Base-by-base conservation (phyloP, 2,797 vertebrate species). In the Enteromius radiatus region DNA sequence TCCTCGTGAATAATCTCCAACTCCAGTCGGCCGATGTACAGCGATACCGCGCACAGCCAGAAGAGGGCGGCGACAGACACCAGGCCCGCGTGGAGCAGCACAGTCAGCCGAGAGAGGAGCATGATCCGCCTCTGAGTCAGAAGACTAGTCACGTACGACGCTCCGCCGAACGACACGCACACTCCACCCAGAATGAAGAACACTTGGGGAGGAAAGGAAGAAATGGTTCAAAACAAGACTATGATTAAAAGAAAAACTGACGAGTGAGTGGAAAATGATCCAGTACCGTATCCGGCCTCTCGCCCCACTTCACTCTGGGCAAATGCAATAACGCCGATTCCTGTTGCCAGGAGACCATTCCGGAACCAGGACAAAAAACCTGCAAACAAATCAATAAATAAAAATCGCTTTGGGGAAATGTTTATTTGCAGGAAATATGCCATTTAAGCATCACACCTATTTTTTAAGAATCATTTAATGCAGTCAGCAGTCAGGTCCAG, bases 351-450 rank as follows among this genome's bases (percentile, higher is more conserved):
- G 84, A 98, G 92, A 38, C 97, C 97, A 47, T 98, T 98, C 63
- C 96, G 94, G 91, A 97, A 97, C 96, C 97, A 98, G 0, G 96
- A 97, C 9, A 98, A 94, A 85, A 97, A 97, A 4, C 96, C 97
- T 97, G 90, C 6, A 80, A 76, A 65, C 26, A 88, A 75, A 84
- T 1, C 9, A 80, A 45, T n/a, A 1, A 78, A 41, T 9, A 59
- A 19, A 71, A 36, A 28, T 21, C 38, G 56, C 6, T 41, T 41
- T 23, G 21, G 17, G 45, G 15, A 8, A 61, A 0, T 0, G 4
- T 8, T 5, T 23, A 14, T 36, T 31, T 21, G 54, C 54, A 11
- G 54, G 9, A 56, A 23, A 23, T 23, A 14, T 54, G 10, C 11
- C 15, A 23, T n/a, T 21, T 12, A n/a, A 12, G 38, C 5, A 68